Percentiles rank a stretch among this genome's conserved stretches.
phyloP scores from a whole-genome alignment of 2,113 vertebrate species.

The Nettapus auritus region DNA sequence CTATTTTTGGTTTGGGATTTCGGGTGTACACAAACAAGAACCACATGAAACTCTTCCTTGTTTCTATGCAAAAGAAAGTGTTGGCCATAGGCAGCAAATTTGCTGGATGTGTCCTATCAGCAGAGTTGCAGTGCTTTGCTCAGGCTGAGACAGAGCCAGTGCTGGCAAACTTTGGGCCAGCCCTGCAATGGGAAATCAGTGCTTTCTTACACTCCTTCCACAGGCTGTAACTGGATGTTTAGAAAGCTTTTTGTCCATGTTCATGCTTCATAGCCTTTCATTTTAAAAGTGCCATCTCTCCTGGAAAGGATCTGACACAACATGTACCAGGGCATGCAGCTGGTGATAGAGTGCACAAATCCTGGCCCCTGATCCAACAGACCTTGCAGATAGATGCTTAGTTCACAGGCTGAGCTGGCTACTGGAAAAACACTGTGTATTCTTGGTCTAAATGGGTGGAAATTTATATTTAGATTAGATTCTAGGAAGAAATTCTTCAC shows the following conservation, averaged over 20 bases:
- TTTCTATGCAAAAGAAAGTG: background rate
- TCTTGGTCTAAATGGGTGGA: background rate
- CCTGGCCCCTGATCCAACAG: background rate
- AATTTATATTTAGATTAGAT: too few relatives aligned
- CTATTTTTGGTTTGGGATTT: background rate
- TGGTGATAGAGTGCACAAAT: background rate
- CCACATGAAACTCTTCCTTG: background rate
- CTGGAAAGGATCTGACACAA: background rate
- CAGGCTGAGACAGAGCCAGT: background rate
- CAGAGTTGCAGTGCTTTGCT: background rate
- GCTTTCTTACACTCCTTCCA: background rate
- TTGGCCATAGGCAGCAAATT: background rate
- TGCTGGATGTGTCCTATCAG: background rate
- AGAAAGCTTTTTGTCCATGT: background rate
- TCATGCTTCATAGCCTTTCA: background rate
- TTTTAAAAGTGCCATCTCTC: background rate
- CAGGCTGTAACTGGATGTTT: background rate
- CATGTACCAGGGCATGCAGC: accelerated
- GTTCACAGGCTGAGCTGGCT: background rate
- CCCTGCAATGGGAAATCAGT: background rate
- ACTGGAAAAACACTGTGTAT: background rate
- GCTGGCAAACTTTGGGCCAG: background rate
- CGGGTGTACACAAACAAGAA: background rate
- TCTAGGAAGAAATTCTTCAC: too few relatives aligned
- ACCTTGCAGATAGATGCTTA: background rate